These are phyloP conservation scores for Pipra filicauda DNA, from an alignment of 2,113 vertebrate species.

Conservation along the genomic window DNA sequence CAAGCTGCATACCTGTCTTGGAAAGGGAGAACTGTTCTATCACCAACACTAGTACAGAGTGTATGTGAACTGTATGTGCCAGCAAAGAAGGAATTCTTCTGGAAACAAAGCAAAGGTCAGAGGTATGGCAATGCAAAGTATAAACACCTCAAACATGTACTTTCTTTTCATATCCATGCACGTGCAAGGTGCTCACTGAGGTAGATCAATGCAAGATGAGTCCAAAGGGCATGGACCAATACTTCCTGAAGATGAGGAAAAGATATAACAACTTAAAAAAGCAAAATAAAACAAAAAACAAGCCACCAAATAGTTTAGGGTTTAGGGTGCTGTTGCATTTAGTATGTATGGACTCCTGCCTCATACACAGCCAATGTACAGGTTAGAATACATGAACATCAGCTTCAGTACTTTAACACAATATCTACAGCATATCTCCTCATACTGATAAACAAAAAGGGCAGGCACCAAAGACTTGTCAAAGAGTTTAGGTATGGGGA, in stretches of 20 bases:
- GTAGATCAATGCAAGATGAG: not conserved
- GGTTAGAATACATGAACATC: not conserved
- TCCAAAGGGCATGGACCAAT: not conserved
- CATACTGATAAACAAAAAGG: not conserved
- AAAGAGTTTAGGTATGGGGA: not conserved
- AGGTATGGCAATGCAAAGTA: not conserved
- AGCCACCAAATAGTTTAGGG: fast-evolving
- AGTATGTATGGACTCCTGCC: not conserved
- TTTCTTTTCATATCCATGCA: not conserved
- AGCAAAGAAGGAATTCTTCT: not conserved
- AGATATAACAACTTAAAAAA: not conserved
- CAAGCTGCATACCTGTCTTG: too few relatives aligned
- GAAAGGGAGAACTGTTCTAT: not conserved
- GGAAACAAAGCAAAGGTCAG: not conserved
- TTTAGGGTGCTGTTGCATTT: not conserved
- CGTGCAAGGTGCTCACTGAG: fast-evolving
- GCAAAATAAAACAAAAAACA: not conserved
- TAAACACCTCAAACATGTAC: fast-evolving
- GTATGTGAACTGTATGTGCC: not conserved
- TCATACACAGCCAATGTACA: not conserved
- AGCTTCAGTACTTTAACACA: not conserved
- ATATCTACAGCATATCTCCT: not conserved
- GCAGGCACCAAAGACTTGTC: not conserved
- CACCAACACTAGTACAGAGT: not conserved
- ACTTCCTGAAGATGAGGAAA: not conserved